A percentile compares a stretch with the other conserved stretches of the same genome.
Conservation (phyloP, 2,888 invertebrate species). For the Lasioglossum morio region DNA sequence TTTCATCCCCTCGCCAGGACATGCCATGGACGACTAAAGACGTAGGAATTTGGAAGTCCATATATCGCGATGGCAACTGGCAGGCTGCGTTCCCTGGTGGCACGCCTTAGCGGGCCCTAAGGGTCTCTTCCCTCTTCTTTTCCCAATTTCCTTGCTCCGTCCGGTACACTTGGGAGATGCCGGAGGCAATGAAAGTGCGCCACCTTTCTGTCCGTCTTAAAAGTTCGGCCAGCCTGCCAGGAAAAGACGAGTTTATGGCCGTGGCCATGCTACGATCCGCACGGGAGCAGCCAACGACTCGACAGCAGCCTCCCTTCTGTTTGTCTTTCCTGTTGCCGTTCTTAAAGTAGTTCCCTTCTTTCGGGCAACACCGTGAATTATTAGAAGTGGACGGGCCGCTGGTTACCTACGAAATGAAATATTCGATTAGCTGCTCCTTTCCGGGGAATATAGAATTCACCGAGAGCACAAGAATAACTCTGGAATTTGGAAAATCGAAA, state of each 20-base stretch:
- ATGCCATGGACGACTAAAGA: background rate
- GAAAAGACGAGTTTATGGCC: slow-evolving; percentile 64
- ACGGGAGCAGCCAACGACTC: slow-evolving; percentile 41
- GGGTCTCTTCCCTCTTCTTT: slow-evolving; percentile 53
- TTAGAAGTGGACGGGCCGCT: slow-evolving; percentile 2
- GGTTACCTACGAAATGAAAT: background rate
- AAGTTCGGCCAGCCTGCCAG: slow-evolving; percentile 60
- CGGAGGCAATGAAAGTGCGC: slow-evolving; percentile 65
- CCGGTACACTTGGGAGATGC: slow-evolving; percentile 51
- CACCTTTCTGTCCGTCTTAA: slow-evolving; percentile 67
- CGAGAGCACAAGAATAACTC: background rate
- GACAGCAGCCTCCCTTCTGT: slow-evolving; percentile 9
- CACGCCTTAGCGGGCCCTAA: slow-evolving; percentile 52
- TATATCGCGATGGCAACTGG: slow-evolving; percentile 59
- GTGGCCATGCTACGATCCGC: slow-evolving; percentile 41
- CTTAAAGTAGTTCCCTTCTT: slow-evolving; percentile 24
- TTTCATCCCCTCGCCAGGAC: background rate
- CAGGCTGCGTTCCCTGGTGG: slow-evolving; percentile 38
- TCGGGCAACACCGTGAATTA: slow-evolving; percentile 42
- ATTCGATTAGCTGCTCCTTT: background rate
- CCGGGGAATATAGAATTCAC: background rate
- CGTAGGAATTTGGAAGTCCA: slow-evolving; percentile 63
- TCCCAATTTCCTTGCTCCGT: slow-evolving; percentile 64
- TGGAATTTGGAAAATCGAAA: background rate
- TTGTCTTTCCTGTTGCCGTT: slow-evolving; percentile 24